Base-by-base conservation (phyloP, 2,113 vertebrate species). In the Athene noctua region DNA sequence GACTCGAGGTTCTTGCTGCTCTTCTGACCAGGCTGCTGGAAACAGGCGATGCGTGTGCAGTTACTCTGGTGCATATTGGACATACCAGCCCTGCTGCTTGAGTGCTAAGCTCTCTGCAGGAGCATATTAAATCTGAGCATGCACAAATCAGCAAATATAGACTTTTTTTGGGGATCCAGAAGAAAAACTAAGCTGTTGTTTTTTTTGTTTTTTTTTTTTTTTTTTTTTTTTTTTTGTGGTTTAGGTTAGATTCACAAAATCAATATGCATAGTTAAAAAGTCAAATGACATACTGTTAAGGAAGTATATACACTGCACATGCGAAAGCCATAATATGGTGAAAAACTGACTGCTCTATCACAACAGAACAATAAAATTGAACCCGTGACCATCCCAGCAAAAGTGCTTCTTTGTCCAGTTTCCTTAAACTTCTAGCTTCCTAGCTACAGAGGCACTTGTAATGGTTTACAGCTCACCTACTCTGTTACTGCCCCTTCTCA, bases 11-110 rank as follows among this genome's bases (percentile, higher is more conserved):
- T 68, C 14, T 71, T 77, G 40, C 34, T 71, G 32, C 18, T 67
- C 10, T 78, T 81, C 55, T 74, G 44, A 49, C 12, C 15, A 52
- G 42, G 36, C 65, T 91, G 22, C 26, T 91, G 65, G 81, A 85
- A 88, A 27, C 1, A 0, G 27, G 17, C 15, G 22, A 38, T 0
- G 2, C 19, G 17, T 6, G 17, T 63, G 14, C 51, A 65, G 40
- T 32, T 62, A 57, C 36, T 36, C 47, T 67, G 68, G 26, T 47
- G 7, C 8, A 36, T 25, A 30, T 42, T 26, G 36, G 42, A 30
- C 51, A 34, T 26, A 40, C 34, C n/a, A 80, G 58, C 57, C n/a
- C 27, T 22, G 40, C 30, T 55, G 21, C 23, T 23, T 32, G 38
- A 15, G 40, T 61, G 42, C 40, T 88, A 59, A 49, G 61, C 78